These are phyloP conservation scores for Parasteatoda lunata DNA, from an alignment of 2,888 invertebrate genomes.

Conservation along the genomic window DNA sequence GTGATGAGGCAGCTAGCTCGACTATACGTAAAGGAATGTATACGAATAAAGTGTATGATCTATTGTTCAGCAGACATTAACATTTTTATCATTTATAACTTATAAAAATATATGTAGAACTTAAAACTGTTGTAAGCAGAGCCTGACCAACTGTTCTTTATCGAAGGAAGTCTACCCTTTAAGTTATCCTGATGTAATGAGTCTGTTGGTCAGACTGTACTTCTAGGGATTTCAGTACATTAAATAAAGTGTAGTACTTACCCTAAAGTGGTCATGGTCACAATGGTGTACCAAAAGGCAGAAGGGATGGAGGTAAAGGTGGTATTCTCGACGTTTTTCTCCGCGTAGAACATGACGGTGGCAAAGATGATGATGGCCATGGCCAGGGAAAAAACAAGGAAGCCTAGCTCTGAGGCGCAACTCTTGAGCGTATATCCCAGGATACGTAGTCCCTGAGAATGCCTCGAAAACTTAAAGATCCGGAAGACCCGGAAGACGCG, in stretches of 20 bases:
- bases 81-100: too few relatives aligned
- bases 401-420: constrained; percentile 98
- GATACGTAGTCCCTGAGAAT: constrained; percentile 98
- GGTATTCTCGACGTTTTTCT: constrained; percentile 97
- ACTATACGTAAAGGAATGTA: too few relatives aligned
- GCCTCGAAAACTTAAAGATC: constrained; percentile 99
- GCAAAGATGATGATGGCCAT: constrained; percentile 99
- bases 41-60: too few relatives aligned
- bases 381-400: constrained; percentile 98
- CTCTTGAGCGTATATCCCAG: constrained; percentile 99
- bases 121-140: too few relatives aligned
- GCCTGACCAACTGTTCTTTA: too few relatives aligned
- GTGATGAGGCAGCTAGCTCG: too few relatives aligned
- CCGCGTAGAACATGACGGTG: constrained; percentile 99
- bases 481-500: constrained; percentile 99
- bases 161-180: too few relatives aligned
- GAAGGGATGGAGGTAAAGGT: constrained; percentile 99
- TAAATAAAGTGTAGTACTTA: constrained; percentile 79
- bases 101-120: too few relatives aligned
- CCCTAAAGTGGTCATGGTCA: constrained; percentile 99
- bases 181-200: too few relatives aligned
- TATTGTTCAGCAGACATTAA: too few relatives aligned
- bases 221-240: too few relatives aligned
- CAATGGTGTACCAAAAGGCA: constrained; percentile 99
- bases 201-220: too few relatives aligned